Conservation (phyloP, 2,113 vertebrate genomes). For the Pithys albifrons region DNA sequence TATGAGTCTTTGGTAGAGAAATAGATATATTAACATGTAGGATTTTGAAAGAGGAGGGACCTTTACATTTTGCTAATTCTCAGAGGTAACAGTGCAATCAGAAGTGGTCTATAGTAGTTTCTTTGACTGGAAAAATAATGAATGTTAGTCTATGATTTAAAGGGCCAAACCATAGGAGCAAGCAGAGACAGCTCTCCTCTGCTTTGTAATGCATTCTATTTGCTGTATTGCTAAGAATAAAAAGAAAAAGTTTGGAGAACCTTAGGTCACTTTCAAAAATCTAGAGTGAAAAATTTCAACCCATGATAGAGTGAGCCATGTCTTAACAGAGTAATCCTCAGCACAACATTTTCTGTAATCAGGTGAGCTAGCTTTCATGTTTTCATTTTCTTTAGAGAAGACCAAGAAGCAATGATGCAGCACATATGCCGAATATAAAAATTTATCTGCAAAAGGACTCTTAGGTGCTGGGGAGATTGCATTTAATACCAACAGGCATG, state of each 20-base stretch:
- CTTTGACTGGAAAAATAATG: fast-evolving
- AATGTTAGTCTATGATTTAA: not conserved
- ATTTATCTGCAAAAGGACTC: not conserved
- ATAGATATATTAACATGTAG: not conserved
- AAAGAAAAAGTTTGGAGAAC: not conserved
- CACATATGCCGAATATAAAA: not conserved
- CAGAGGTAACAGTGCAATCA: not conserved
- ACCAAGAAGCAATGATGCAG: not conserved
- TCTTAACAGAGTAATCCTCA: not conserved
- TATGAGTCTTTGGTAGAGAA: not conserved
- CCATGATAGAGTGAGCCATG: not conserved
- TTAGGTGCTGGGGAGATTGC: not conserved
- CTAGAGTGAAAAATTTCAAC: not conserved
- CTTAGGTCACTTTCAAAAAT: not conserved
- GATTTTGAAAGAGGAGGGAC: not conserved
- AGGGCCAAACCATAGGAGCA: not conserved
- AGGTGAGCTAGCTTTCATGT: not conserved
- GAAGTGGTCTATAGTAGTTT: not conserved
- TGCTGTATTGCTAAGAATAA: not conserved
- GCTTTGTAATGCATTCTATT: not conserved
- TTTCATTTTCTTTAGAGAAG: not conserved
- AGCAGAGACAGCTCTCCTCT: not conserved
- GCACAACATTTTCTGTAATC: not conserved
- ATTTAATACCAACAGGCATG: not conserved
- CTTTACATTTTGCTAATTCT: not conserved